Conservation (phyloP, 2,797 vertebrate species). For the Melanotaenia boesemani region DNA sequence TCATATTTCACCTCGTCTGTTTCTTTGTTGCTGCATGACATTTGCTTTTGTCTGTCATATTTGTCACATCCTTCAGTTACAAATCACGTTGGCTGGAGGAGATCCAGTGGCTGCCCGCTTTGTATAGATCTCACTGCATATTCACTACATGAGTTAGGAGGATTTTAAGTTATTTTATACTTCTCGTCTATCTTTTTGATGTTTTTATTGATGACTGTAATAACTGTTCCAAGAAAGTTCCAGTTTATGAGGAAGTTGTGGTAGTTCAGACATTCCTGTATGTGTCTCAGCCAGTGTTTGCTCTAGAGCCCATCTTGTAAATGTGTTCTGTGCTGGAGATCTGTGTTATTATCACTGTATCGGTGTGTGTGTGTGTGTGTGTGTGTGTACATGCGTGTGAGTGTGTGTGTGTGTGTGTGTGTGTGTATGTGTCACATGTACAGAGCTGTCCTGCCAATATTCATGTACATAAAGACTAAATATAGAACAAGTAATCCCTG, state of each 20-base stretch:
- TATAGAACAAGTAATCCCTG: conserved; percentile 92
- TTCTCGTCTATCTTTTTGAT: conserved; percentile 80
- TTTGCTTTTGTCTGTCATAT: conserved; percentile 63
- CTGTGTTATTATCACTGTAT: conserved; percentile 89
- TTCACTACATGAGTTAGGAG: conserved; percentile 86
- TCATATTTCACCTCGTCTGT: conserved; percentile 66
- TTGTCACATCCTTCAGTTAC: conserved; percentile 58
- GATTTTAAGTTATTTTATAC: conserved; percentile 99
- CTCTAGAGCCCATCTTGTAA: conserved; percentile 88
- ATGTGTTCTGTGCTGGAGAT: conserved; percentile 90
- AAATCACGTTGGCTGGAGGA: conserved; percentile 45
- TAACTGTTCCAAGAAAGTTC: conserved; percentile 76
- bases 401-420: conserved; percentile 9
- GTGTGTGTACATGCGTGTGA: conserved; percentile 17
- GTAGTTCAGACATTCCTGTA: conserved; percentile 87
- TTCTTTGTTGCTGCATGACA: conserved; percentile 76
- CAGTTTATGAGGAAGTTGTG: conserved; percentile 86
- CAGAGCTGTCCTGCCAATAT: conserved; percentile 95
- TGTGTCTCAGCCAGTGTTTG: conserved; percentile 86
- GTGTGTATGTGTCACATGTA: conserved; percentile 91
- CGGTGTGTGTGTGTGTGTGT: conserved; percentile 75
- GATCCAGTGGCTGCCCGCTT: conserved; percentile 67
- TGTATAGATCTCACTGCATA: conserved; percentile 80
- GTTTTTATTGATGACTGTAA: conserved; percentile 87
- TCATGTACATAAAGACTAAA: conserved; percentile 99